Conservation (phyloP, 2,797 vertebrate species). For the Champsocephalus gunnari region DNA sequence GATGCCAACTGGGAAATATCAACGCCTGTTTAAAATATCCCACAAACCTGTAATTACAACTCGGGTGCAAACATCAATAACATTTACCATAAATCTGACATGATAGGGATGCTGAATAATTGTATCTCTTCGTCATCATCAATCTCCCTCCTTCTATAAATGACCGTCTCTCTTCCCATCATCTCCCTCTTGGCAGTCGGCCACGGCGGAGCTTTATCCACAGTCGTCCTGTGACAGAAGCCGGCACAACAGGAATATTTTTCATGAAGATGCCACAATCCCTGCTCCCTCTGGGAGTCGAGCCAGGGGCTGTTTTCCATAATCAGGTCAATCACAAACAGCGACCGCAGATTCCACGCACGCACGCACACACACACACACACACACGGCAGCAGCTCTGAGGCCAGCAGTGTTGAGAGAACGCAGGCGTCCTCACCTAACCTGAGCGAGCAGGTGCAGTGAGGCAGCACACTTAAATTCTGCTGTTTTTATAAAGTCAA, state of each 20-base stretch:
- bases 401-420: conserved; percentile 18
- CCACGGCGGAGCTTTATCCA: conserved; percentile 59
- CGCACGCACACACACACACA: not conserved
- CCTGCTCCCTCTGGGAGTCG: conserved; percentile 54
- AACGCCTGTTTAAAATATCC: not conserved
- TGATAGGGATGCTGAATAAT: conserved; percentile 44
- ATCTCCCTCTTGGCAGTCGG: conserved; percentile 48
- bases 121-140: conserved; percentile 29
- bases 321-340: conserved; percentile 74
- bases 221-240: conserved; percentile 74
- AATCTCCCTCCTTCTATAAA: conserved; percentile 30
- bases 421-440: conserved; percentile 26
- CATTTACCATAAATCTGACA: conserved; percentile 49
- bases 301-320: conserved; percentile 69
- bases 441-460: conserved; percentile 44
- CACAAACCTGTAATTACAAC: conserved; percentile 34
- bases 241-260: conserved; percentile 70
- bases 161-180: not conserved
- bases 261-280: conserved; percentile 66
- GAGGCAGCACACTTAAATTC: conserved; percentile 24
- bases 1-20: conserved; percentile 15
- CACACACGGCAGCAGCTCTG: conserved; percentile 14
- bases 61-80: conserved; percentile 41
- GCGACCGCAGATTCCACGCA: conserved; percentile 10
- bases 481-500: not conserved